Evolutionary conservation across 92 coral and sea anemone species (phyloP).

Genomic region (Parazoanthus darwini): DNA sequence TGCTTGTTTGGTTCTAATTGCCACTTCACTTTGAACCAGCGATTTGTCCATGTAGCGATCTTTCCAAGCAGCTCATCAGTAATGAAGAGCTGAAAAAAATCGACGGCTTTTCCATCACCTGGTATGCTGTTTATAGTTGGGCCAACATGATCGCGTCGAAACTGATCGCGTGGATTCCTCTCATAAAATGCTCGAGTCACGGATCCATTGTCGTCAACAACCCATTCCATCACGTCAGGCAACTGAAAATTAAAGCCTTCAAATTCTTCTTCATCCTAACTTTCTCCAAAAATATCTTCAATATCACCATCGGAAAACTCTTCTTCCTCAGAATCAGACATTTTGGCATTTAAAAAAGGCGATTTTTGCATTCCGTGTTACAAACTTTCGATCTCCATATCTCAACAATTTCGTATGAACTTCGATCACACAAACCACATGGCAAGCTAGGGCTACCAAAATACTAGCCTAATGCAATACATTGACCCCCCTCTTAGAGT

Average conservation of each 20-base stretch:
- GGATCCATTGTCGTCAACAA: slow-evolving; percentile 39
- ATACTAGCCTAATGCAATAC: slow-evolving; percentile 1
- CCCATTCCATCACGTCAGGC: slow-evolving; percentile 30
- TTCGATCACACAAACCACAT: not conserved
- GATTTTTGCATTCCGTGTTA: not conserved
- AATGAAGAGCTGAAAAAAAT: slow-evolving; percentile 38
- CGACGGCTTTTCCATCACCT: not conserved
- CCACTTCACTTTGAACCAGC: slow-evolving; percentile 32
- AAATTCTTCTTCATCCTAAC: slow-evolving; percentile 46
- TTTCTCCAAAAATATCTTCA: slow-evolving; percentile 47
- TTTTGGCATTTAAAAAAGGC: not conserved
- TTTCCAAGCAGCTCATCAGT: too few species aligned
- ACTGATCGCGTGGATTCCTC: slow-evolving; percentile 34
- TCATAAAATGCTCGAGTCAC: slow-evolving; percentile 25
- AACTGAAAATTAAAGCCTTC: not conserved
- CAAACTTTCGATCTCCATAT: not conserved
- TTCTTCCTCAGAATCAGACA: not conserved
- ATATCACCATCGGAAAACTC: slow-evolving; percentile 44
- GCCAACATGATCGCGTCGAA: not conserved
- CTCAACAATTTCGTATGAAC: not conserved
- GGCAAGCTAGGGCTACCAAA: not conserved
- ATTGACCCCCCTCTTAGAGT: slow-evolving; percentile 47
- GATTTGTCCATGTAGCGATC: too few species aligned
- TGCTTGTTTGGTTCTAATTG: slow-evolving; percentile 38
- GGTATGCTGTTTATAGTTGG: too few species aligned